These are phyloP conservation scores for Perodicticus potto DNA, from an alignment of 2,797 vertebrate species.

Conservation along the genomic window DNA sequence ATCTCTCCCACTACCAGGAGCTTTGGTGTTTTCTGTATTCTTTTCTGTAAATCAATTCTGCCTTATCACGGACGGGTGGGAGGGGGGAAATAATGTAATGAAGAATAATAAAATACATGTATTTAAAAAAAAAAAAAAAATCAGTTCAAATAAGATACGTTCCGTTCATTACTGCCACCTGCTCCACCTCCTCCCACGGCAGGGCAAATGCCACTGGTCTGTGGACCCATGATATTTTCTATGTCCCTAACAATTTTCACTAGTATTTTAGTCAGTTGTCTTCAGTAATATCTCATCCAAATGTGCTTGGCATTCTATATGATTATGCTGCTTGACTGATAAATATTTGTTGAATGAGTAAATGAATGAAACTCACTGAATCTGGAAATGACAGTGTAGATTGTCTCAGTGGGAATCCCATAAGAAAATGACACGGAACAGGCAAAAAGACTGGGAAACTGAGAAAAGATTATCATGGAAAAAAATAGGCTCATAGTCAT, in stretches of 20 bases:
- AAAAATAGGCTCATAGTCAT: background rate
- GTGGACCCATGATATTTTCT: background rate
- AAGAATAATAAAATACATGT: too few relatives aligned
- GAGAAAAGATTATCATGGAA: background rate
- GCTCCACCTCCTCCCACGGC: too few relatives aligned
- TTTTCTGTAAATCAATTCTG: too few relatives aligned
- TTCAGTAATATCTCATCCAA: background rate
- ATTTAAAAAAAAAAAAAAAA: too few relatives aligned
- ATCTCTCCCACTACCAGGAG: too few relatives aligned
- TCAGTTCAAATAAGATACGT: background rate
- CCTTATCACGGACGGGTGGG: too few relatives aligned
- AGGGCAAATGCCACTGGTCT: background rate
- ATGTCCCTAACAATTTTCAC: accelerated
- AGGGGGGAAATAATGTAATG: too few relatives aligned
- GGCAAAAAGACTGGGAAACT: background rate
- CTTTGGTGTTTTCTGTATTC: too few relatives aligned
- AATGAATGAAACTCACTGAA: background rate
- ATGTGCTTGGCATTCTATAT: background rate
- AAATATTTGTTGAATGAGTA: background rate
- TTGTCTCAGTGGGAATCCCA: background rate
- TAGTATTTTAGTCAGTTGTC: background rate
- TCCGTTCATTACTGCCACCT: background rate
- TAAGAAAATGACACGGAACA: background rate
- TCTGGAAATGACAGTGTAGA: accelerated
- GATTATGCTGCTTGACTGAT: background rate